Evolutionary conservation across 2,888 invertebrate species (phyloP).

Genomic region (Rugalucina vietnamica): DNA sequence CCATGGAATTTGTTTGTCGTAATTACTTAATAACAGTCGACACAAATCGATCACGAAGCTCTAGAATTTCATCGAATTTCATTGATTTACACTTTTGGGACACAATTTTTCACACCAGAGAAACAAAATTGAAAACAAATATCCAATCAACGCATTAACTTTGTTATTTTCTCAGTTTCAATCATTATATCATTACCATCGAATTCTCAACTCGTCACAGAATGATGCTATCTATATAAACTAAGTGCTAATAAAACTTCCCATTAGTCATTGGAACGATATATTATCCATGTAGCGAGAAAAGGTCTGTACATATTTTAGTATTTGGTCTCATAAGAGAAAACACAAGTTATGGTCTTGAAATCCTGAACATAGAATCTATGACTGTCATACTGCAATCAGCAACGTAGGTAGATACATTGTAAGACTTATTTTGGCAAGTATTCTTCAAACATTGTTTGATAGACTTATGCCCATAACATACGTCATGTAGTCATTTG

Average conservation of each 20-base stretch:
- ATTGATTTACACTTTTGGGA: background rate
- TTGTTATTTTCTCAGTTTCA: background rate
- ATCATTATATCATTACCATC: slow-evolving; percentile 4
- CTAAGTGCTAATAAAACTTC: background rate
- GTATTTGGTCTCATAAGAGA: too few species aligned
- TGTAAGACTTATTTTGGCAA: too few species aligned
- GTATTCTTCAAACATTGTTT: too few species aligned
- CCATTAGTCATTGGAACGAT: background rate
- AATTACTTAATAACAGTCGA: background rate
- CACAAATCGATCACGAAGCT: background rate
- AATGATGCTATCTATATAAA: background rate
- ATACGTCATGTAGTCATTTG: too few species aligned
- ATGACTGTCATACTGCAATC: too few species aligned
- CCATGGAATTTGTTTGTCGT: background rate
- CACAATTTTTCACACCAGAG: slow-evolving; percentile 25
- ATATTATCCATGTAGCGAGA: too few species aligned
- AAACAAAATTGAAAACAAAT: slow-evolving; percentile 47
- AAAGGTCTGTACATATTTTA: too few species aligned
- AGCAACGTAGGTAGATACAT: too few species aligned
- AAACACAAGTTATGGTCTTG: too few species aligned
- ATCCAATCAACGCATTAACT: slow-evolving; percentile 8
- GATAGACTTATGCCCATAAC: too few species aligned
- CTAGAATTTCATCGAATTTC: slow-evolving; percentile 8
- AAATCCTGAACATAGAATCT: too few species aligned
- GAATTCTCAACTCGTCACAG: slow-evolving; percentile 13